Base-by-base conservation (phyloP, 2,113 vertebrate species). In the Sapajus apella region DNA sequence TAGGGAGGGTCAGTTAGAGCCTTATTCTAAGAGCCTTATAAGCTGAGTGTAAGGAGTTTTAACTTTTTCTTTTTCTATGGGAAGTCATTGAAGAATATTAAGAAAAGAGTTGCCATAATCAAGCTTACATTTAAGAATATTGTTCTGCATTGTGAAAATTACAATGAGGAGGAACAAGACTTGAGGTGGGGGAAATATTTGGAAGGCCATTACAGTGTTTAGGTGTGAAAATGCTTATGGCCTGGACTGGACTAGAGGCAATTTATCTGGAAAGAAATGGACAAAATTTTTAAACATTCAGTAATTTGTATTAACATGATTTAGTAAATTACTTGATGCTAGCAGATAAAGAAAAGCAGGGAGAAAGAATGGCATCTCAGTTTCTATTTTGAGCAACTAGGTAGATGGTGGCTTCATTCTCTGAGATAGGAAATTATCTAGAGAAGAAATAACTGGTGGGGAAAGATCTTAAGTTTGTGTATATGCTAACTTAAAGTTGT, bases 61-160 rank as follows among this genome's bases (percentile, higher is more conserved):
- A 61, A 66, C 2, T 0, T 64, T 90, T 91, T 84, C 50, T 52
- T 91, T 66, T 81, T 87, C n/a, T 52, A 8, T 89, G 37, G 13
- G 35, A 80, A 80, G 64, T 16, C 56, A 45, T 6, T 86, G 50
- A 86, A 7, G 43, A 87, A 50, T 90, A 86, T 70, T 82, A 81
- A 66, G 17, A 64, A 76, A 10, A 3, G 72, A 50, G 16, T 81
- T 81, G 35, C 23, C 5, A 7, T 76, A 58, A 88, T 83, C 58
- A 77, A 82, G 18, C 18, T 61, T 37, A 80, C 50, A 55, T 76
- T 86, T 81, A 80, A 90, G 64, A 79, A 66, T 45, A 50, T 92
- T 80, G n/a, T 61, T 88, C 87, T 96, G 21, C 13, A 17, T 52
- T 92, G 43, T 86, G 40, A 32, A 92, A 80, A 86, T 61, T 92